phyloP scores from a whole-genome alignment of 2,797 vertebrate genomes.

The Amblyraja radiata region DNA sequence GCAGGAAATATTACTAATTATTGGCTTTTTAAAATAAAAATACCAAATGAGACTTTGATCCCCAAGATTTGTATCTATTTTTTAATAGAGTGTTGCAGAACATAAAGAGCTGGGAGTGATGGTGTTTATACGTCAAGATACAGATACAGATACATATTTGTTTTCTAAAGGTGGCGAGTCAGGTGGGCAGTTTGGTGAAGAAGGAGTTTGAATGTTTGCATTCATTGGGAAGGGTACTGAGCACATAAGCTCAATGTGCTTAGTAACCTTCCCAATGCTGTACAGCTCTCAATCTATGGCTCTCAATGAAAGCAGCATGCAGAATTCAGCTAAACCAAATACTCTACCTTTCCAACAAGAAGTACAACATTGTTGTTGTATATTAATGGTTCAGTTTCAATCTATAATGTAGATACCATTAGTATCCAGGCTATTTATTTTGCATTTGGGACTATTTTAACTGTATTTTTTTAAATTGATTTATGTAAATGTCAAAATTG shows the following conservation, averaged over 20 bases:
- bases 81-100: not conserved
- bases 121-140: no score
- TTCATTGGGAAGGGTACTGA: no score
- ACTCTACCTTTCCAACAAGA: not conserved
- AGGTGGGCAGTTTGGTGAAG: no score
- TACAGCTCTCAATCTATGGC: no score
- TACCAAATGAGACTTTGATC: not conserved
- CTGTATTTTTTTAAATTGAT: not conserved
- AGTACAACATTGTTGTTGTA: not conserved
- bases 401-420: not conserved
- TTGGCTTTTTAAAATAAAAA: not conserved
- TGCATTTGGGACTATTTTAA: not conserved
- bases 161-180: no score
- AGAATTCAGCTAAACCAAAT: constrained; percentile 16
- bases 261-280: no score
- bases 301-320: not conserved
- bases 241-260: no score
- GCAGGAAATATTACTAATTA: not conserved
- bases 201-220: no score
- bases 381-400: not conserved
- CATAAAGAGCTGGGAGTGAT: no score
- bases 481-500: not conserved
- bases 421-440: not conserved
- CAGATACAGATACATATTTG: no score
- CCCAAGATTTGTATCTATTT: not conserved